Percentiles rank a stretch among this genome's conserved stretches.
These are phyloP conservation scores for Irena cyanogastra DNA, from an alignment of 2,113 vertebrate species.

Conservation along the genomic window DNA sequence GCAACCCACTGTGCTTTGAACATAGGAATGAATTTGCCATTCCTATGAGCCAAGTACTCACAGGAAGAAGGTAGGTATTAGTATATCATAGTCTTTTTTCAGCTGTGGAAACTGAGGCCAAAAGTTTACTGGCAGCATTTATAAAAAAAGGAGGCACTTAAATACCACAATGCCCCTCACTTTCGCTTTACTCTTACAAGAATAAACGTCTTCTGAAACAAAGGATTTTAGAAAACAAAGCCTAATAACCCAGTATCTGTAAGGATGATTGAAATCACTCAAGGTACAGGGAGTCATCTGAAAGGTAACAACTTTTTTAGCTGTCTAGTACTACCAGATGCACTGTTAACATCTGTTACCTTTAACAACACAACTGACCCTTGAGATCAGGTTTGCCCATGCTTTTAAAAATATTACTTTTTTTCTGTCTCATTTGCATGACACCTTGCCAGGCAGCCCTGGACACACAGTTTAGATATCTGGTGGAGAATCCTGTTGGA, in stretches of 20 bases:
- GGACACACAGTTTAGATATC: neutral
- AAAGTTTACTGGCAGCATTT: neutral
- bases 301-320: neutral
- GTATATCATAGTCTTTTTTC: neutral
- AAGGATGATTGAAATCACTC: neutral
- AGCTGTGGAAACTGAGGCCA: neutral
- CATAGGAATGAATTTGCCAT: neutral
- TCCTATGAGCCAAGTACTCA: neutral
- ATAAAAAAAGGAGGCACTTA: neutral
- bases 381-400: neutral
- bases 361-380: neutral
- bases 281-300: neutral
- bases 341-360: neutral
- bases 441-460: neutral
- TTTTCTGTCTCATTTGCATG: neutral
- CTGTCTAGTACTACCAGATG: neutral
- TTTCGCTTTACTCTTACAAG: neutral
- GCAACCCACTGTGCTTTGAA: neutral
- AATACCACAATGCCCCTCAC: fast-evolving
- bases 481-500: neutral
- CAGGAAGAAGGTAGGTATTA: neutral
- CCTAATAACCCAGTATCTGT: neutral
- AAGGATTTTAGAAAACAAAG: neutral
- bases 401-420: neutral
- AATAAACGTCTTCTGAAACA: neutral